Percentiles rank a stretch among this genome's conserved stretches.
Evolutionary conservation across 2,113 vertebrate species (phyloP).

Genomic region (Genyomyrus donnyi): DNA sequence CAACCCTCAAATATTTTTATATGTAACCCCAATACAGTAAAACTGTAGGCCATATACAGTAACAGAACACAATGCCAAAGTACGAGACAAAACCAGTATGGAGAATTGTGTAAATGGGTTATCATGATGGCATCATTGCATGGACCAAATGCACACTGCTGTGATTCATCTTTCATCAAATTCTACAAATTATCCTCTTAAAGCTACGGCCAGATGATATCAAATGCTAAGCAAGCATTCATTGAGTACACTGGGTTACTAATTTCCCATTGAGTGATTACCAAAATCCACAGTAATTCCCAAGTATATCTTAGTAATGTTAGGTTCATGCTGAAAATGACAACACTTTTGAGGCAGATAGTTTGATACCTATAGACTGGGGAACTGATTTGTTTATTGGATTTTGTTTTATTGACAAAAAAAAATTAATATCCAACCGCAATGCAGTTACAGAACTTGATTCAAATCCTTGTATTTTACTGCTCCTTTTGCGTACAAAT

Average conservation of each 20-base stretch:
- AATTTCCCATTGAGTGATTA: background rate
- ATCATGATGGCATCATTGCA: background rate
- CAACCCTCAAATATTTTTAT: background rate
- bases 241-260: background rate
- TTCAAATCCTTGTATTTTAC: conserved; percentile 15
- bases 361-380: background rate
- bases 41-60: background rate
- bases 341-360: background rate
- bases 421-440: background rate
- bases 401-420: conserved; percentile 21
- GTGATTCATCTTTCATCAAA: background rate
- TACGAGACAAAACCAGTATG: background rate
- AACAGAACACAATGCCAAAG: background rate
- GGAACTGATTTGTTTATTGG: background rate
- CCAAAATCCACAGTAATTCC: background rate
- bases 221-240: background rate
- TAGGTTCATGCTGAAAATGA: background rate
- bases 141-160: background rate
- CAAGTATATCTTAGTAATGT: background rate
- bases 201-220: background rate
- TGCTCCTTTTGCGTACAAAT: conserved; percentile 13
- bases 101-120: background rate
- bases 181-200: background rate
- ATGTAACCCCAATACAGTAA: background rate
- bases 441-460: conserved; percentile 11